Base-by-base conservation (phyloP, 2,797 vertebrate species). In the Mormyrops boulengeri region DNA sequence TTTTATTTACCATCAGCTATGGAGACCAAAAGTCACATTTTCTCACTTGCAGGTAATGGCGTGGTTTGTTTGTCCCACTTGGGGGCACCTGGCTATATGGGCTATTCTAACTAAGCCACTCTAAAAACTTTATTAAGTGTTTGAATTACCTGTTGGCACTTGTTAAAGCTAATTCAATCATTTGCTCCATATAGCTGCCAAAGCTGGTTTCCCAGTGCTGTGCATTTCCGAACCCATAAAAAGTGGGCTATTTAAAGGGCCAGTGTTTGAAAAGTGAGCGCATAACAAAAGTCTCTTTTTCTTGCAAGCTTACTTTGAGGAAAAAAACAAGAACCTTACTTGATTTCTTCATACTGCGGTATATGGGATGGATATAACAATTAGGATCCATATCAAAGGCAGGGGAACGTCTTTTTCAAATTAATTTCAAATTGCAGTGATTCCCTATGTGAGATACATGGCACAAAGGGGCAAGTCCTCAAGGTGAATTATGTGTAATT, bases 401-500 rank as follows among this genome's bases (percentile, higher is more conserved):
- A 50, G 44, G 47, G 47, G 49, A 4, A 77, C 5, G 19, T 55
- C 55, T 89, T 66, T 66, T 26, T 82, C 55, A n/a, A 73, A 14
- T 86, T n/a, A 88, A 91, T 66, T 52, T 90, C 55, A 90, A 69
- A 47, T 87, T 49, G 3, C 30, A 30, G 52, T 73, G 53, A 91
- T 91, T 91, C 90, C 88, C 95, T 95, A 95, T 95, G 94, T 95
- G 93, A 22, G 94, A 93, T 93, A 93, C 94, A 91, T 93, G 90
- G 22, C 26, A 38, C 82, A 62, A 89, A 93, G 95, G 94, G 96
- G 94, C 95, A 93, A 95, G 96, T 94, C 96, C 96, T 98, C 97
- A 97, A 98, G 96, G 96, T 97, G 97, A 98, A 98, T 98, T 96
- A 97, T 97, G 95, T 96, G 95, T 97, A 98, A 98, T 99, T 98